Percentiles rank a stretch among this genome's conserved stretches.
phyloP scores from a whole-genome alignment of 1,140 invertebrate genomes.

The Asbolus verrucosus region DNA sequence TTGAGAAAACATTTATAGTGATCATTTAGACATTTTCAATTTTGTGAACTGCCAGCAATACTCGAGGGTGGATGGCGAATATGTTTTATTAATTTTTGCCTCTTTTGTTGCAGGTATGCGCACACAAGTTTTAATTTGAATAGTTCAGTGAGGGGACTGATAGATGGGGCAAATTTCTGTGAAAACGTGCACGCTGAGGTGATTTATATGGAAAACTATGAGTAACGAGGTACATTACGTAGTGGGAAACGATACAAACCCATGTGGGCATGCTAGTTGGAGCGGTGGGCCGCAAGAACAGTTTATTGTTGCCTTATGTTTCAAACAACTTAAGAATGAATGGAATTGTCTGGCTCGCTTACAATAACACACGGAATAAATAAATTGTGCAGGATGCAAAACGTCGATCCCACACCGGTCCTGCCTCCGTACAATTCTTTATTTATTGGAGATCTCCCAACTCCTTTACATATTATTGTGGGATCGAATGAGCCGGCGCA shows the following conservation, averaged over 20 bases:
- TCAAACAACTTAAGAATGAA: slow-evolving; percentile 31
- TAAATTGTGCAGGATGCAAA: slow-evolving; percentile 25
- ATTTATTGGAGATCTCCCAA: slow-evolving; percentile 9
- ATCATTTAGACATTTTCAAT: no score
- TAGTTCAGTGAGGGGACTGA: background rate
- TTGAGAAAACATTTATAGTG: background rate
- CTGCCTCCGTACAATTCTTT: slow-evolving; percentile 7
- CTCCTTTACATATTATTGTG: background rate
- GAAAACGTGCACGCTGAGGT: slow-evolving; percentile 25
- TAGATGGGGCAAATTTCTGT: slow-evolving; percentile 8
- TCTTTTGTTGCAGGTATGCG: slow-evolving; percentile 11
- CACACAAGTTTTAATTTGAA: slow-evolving; percentile 1
- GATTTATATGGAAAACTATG: slow-evolving; percentile 43
- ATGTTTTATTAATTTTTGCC: slow-evolving; percentile 3
- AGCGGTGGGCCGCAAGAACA: slow-evolving; percentile 30
- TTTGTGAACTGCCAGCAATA: no score
- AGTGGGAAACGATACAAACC: slow-evolving; percentile 42
- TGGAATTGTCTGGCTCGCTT: slow-evolving; percentile 36
- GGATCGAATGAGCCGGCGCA: background rate
- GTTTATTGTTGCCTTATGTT: slow-evolving; percentile 41
- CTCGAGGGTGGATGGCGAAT: no score
- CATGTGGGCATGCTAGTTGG: slow-evolving; percentile 35
- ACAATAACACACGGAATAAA: slow-evolving; percentile 11
- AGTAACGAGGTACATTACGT: slow-evolving; percentile 40
- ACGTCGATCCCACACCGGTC: slow-evolving; percentile 12